phyloP scores from a whole-genome alignment of 2,888 invertebrate genomes.

The Hydrotaea cyrtoneurina region DNA sequence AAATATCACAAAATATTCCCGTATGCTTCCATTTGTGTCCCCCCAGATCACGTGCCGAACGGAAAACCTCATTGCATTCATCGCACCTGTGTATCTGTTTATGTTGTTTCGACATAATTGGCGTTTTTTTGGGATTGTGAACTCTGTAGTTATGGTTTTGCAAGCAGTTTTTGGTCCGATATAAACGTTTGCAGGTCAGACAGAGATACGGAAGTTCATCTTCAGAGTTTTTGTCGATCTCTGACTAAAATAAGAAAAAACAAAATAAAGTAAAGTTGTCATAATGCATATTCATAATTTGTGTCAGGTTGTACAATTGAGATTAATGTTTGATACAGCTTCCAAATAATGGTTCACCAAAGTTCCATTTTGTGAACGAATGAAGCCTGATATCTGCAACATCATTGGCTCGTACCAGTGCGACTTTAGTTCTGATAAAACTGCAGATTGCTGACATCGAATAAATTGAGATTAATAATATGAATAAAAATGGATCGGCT shows the following conservation, averaged over 20 bases:
- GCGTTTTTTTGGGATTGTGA: conserved; percentile 45
- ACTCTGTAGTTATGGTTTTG: neutral
- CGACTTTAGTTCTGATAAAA: too few species aligned
- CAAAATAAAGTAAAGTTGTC: too few species aligned
- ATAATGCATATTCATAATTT: conserved; percentile 39
- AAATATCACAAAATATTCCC: conserved; percentile 78
- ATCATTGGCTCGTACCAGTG: too few species aligned
- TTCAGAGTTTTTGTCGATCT: neutral
- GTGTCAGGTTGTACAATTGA: conserved; percentile 62
- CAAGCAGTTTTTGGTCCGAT: conserved; percentile 65
- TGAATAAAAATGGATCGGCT: too few species aligned
- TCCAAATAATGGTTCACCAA: neutral
- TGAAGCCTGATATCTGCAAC: too few species aligned
- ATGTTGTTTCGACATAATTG: conserved; percentile 42
- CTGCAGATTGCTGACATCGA: too few species aligned
- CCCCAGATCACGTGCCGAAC: conserved; percentile 73
- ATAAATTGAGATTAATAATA: too few species aligned
- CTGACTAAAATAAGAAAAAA: too few species aligned
- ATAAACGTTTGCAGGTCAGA: conserved; percentile 73
- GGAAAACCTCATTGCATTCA: conserved; percentile 74
- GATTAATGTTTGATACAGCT: neutral
- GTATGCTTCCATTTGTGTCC: conserved; percentile 77
- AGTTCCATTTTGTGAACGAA: too few species aligned
- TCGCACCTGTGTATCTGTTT: conserved; percentile 71
- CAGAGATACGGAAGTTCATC: conserved; percentile 72